Conservation (phyloP, 2,888 invertebrate species). For the Embidobia sp. region DNA sequence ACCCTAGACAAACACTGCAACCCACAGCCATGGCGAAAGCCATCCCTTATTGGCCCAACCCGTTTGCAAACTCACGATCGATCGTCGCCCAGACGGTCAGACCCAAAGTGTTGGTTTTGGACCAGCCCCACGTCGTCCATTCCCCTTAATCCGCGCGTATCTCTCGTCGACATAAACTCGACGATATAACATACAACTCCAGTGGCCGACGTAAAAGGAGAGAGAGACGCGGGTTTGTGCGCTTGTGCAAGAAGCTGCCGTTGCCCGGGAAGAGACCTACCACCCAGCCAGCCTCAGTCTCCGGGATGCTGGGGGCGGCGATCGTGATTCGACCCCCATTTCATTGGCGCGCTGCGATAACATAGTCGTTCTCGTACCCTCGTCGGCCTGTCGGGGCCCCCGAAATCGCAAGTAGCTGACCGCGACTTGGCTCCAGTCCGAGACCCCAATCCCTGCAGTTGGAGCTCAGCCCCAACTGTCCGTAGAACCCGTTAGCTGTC, state of each 20-base stretch:
- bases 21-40: too few species aligned
- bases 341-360: slow-evolving; percentile 73
- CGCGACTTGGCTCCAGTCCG: not conserved
- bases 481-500: too few species aligned
- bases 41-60: too few species aligned
- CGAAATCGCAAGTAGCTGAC: not conserved
- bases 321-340: slow-evolving; percentile 79
- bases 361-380: slow-evolving; percentile 68
- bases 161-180: slow-evolving; percentile 73
- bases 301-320: slow-evolving; percentile 81
- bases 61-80: not conserved
- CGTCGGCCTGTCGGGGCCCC: slow-evolving; percentile 32
- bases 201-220: slow-evolving; percentile 82
- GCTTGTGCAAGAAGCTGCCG: slow-evolving; percentile 80
- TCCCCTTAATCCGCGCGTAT: slow-evolving; percentile 37
- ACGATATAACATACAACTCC: slow-evolving; percentile 67
- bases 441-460: not conserved
- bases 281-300: slow-evolving; percentile 80
- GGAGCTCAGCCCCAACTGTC: too few species aligned
- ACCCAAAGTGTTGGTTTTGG: slow-evolving; percentile 2
- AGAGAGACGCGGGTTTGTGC: slow-evolving; percentile 72
- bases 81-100: too few species aligned
- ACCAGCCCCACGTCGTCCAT: slow-evolving; percentile 16
- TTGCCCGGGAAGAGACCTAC: slow-evolving; percentile 79
- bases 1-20: too few species aligned